Conservation (phyloP, 1,140 invertebrate genomes). For the Trypoxylus dichotomus region DNA sequence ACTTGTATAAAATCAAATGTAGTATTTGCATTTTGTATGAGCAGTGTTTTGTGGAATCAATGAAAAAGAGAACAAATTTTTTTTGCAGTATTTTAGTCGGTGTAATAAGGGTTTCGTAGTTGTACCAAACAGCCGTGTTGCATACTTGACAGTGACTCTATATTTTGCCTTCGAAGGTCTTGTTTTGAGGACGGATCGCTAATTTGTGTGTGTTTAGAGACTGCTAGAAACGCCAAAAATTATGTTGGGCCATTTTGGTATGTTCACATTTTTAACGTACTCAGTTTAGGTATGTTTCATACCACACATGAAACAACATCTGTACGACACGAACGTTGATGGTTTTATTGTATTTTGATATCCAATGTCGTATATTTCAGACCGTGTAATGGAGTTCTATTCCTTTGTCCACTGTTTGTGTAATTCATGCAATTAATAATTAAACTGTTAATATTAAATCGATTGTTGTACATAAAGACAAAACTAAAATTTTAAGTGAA, state of each 20-base stretch:
- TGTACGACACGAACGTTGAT: constrained; percentile 28
- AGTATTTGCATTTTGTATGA: neutral
- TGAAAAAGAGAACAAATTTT: neutral
- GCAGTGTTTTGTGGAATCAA: neutral
- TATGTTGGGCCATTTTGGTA: constrained; percentile 28
- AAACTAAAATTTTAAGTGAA: constrained; percentile 4
- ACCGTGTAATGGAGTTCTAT: constrained; percentile 23
- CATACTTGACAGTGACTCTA: constrained; percentile 29
- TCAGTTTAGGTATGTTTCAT: neutral
- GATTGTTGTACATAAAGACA: neutral
- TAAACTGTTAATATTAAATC: neutral
- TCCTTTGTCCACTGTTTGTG: constrained; percentile 23
- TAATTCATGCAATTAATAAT: constrained; percentile 13
- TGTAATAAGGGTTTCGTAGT: constrained; percentile 26
- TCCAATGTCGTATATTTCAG: constrained; percentile 19
- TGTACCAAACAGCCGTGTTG: constrained; percentile 25
- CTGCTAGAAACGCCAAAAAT: constrained; percentile 19
- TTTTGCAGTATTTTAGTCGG: constrained; percentile 21
- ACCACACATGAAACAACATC: constrained; percentile 16
- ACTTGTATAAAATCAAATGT: neutral
- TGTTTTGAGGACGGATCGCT: constrained; percentile 13
- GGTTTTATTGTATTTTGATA: constrained; percentile 27
- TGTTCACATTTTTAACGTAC: constrained; percentile 17
- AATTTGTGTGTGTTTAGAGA: constrained; percentile 6
- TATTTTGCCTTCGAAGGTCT: constrained; percentile 26